Conservation (phyloP, 2,113 vertebrate genomes). For the Mobula birostris region DNA sequence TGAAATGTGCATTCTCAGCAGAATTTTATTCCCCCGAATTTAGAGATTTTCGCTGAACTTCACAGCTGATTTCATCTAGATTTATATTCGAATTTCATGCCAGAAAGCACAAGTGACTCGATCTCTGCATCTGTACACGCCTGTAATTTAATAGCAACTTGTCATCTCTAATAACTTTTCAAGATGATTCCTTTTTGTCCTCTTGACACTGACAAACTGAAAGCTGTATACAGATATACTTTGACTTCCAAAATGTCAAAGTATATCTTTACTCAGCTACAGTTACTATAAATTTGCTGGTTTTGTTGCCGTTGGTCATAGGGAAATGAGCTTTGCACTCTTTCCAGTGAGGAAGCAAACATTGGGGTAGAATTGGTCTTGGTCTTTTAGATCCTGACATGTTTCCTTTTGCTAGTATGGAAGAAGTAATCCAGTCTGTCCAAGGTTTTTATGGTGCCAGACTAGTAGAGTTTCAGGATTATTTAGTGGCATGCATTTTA, state of each 20-base stretch:
- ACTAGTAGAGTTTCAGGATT: no score
- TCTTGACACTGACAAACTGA: neutral
- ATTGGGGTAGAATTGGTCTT: neutral
- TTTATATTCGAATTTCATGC: constrained; percentile 1
- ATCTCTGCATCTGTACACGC: neutral
- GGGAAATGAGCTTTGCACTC: neutral
- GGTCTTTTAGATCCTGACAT: neutral
- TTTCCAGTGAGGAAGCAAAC: neutral
- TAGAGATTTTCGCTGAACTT: neutral
- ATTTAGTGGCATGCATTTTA: no score
- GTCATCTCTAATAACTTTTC: neutral
- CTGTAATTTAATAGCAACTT: constrained; percentile 21
- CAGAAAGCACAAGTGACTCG: constrained; percentile 4
- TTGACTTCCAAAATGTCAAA: neutral
- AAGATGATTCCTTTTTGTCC: neutral
- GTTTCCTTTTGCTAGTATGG: neutral
- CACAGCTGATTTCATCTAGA: constrained; percentile 17
- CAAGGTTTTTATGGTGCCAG: no score
- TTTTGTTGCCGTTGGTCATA: neutral
- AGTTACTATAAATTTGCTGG: neutral
- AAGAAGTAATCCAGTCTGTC: neutral
- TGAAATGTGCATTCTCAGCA: neutral
- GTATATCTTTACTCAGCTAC: no score
- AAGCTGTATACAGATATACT: neutral
- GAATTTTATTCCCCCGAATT: neutral